Evolutionary conservation across 30 jellyfish, hydroid and myxozoan genomes (phyloP).

Genomic region (Aurelia aurita): DNA sequence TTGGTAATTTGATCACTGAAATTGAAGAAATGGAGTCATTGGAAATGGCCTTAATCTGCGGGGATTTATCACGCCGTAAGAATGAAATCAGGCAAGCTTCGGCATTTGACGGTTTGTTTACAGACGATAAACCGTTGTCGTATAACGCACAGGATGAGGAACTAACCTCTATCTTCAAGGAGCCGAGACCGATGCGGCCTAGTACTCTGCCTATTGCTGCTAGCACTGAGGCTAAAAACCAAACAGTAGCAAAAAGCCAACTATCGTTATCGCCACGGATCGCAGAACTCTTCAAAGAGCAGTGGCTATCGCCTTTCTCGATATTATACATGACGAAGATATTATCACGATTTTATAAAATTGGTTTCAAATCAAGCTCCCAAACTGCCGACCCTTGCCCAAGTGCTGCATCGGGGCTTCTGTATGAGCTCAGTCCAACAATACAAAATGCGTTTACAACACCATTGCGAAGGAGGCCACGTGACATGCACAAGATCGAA

Average conservation of each 20-base stretch:
- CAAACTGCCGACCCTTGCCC: conserved; percentile 15
- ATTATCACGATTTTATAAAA: conserved; percentile 35
- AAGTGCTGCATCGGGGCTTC: conserved; percentile 39
- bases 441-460: conserved; percentile 78
- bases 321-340: conserved; percentile 54
- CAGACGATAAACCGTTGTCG: conserved; percentile 33
- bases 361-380: background rate
- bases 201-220: conserved; percentile 1
- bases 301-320: conserved; percentile 77
- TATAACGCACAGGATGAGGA: conserved; percentile 12
- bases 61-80: background rate
- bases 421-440: conserved; percentile 60
- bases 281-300: conserved; percentile 66
- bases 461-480: conserved; percentile 73
- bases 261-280: conserved; percentile 21
- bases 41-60: conserved; percentile 35
- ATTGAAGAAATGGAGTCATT: conserved; percentile 36
- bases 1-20: background rate
- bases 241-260: background rate
- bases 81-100: conserved; percentile 8
- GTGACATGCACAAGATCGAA: conserved; percentile 74
- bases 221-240: background rate
- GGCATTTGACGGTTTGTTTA: conserved; percentile 29
- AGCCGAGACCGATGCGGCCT: conserved; percentile 42
- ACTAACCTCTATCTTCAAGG: background rate